These are phyloP conservation scores for Platycnemis pennipes DNA, from an alignment of 2,888 invertebrate species.

Conservation along the genomic window DNA sequence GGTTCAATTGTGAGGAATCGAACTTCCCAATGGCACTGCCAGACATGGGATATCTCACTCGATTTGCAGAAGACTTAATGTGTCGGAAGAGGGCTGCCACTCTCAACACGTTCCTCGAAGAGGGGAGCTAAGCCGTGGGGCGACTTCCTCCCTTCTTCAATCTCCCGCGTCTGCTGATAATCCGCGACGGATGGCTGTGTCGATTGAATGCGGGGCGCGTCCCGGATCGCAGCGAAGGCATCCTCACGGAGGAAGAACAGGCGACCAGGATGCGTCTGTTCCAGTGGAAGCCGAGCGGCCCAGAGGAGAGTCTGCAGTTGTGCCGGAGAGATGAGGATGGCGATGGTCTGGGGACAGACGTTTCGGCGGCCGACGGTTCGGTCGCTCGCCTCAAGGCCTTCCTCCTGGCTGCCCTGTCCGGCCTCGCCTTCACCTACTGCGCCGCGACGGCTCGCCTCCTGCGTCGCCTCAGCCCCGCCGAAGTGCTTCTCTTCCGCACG, in stretches of 20 bases:
- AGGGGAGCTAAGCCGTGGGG: too few species aligned
- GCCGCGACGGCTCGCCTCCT: slow-evolving; percentile 79
- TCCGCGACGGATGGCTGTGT: not conserved
- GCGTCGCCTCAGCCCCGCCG: slow-evolving; percentile 79
- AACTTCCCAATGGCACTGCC: too few species aligned
- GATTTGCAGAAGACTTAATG: too few species aligned
- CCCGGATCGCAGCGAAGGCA: not conserved
- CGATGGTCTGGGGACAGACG: not conserved
- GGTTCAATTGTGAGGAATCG: too few species aligned
- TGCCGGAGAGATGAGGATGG: not conserved
- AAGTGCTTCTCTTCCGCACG: slow-evolving; percentile 78
- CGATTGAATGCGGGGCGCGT: not conserved
- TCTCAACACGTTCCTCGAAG: too few species aligned
- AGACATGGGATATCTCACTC: too few species aligned
- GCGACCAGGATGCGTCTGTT: too few species aligned
- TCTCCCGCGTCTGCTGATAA: not conserved
- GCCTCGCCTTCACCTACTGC: slow-evolving; percentile 80
- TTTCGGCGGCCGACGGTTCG: slow-evolving; percentile 68
- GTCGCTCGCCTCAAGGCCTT: slow-evolving; percentile 75
- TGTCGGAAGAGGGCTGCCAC: too few species aligned
- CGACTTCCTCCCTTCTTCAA: not conserved
- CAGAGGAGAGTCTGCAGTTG: not conserved
- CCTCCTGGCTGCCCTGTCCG: slow-evolving; percentile 79
- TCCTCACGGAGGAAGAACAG: not conserved
- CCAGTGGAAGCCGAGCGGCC: too few species aligned